Percentiles rank a stretch among this genome's conserved stretches.
These are phyloP conservation scores for Pachycephus smyrnensis DNA, from an alignment of 2,888 invertebrate genomes.

Conservation along the genomic window DNA sequence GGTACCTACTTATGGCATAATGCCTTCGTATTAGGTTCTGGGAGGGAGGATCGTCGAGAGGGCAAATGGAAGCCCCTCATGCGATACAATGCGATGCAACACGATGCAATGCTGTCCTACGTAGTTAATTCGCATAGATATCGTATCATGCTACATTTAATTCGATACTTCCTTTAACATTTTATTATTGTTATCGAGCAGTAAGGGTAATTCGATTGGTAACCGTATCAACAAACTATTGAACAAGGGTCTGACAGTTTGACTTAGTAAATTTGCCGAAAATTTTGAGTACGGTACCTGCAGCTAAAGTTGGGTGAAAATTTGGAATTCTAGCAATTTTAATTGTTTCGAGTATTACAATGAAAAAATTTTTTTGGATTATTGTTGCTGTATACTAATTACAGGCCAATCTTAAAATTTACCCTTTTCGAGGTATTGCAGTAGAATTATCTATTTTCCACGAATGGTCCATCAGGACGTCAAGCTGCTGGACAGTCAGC, in stretches of 20 bases:
- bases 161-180: not conserved
- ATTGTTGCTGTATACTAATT: not conserved
- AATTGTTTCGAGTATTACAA: not conserved
- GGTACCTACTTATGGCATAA: slow-evolving; percentile 4
- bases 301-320: not conserved
- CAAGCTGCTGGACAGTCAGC: not conserved
- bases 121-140: not conserved
- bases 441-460: not conserved
- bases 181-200: not conserved
- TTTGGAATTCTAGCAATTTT: not conserved
- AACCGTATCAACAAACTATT: not conserved
- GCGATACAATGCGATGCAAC: slow-evolving; percentile 10
- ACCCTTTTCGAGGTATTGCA: not conserved
- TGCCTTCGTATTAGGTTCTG: slow-evolving; percentile 32
- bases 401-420: not conserved
- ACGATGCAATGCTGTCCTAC: not conserved
- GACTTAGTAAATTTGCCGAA: not conserved
- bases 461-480: not conserved
- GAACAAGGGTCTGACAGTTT: not conserved
- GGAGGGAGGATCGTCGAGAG: slow-evolving; percentile 27
- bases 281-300: not conserved
- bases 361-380: not conserved
- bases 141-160: not conserved
- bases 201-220: not conserved
- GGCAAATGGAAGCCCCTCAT: slow-evolving; percentile 43